Conservation (phyloP, 2,113 vertebrate genomes). For the Elephas maximus region DNA sequence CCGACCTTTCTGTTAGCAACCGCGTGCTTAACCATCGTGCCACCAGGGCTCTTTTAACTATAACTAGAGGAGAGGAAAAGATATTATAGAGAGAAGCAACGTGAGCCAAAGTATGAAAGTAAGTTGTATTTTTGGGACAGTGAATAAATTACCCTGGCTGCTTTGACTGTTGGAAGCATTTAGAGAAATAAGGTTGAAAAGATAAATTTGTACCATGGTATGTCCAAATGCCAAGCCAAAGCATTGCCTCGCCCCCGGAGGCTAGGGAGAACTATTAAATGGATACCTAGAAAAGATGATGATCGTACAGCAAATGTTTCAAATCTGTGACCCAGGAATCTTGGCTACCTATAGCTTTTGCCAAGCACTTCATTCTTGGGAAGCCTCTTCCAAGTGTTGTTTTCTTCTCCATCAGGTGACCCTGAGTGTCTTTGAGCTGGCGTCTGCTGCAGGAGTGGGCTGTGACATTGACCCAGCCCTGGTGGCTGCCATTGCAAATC, state of each 20-base stretch:
- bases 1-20: not conserved
- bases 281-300: conserved; percentile 43
- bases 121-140: not conserved
- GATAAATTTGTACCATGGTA: not conserved
- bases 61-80: not conserved
- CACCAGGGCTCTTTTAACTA: not conserved
- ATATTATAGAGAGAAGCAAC: not conserved
- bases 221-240: not conserved
- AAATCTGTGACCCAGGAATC: conserved; percentile 17
- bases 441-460: conserved; percentile 92
- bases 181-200: conserved; percentile 41
- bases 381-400: not conserved
- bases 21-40: not conserved
- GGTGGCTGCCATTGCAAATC: conserved; percentile 90
- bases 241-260: not conserved
- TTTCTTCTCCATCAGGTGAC: conserved; percentile 89
- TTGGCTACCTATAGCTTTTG: not conserved
- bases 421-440: conserved; percentile 93
- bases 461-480: conserved; percentile 95
- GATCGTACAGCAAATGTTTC: not conserved
- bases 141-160: not conserved
- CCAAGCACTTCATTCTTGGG: not conserved
- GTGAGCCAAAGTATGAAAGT: not conserved
- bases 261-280: not conserved
- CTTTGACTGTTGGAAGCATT: not conserved